Evolutionary conservation across 2,113 vertebrate genomes (phyloP).

Genomic region (Zosterops hypoxanthus): DNA sequence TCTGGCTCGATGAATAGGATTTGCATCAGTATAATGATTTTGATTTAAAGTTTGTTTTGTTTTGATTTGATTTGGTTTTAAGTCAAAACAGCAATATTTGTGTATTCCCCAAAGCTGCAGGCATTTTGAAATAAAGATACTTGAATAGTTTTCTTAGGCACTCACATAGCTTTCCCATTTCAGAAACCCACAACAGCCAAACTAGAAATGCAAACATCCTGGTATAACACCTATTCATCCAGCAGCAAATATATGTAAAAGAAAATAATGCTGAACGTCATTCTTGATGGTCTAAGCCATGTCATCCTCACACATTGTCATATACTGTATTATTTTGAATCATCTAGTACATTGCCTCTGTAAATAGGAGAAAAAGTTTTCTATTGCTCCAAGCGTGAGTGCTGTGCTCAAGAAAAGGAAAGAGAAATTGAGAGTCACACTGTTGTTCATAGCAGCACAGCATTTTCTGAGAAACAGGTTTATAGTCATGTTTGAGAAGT

Average conservation of each 20-base stretch:
- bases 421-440: not conserved
- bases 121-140: not conserved
- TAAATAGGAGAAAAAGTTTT: not conserved
- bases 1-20: not conserved
- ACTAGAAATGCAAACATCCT: not conserved
- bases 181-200: not conserved
- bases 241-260: not conserved
- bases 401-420: not conserved
- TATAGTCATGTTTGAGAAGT: not conserved
- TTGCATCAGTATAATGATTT: not conserved
- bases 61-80: not conserved
- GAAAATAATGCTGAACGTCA: not conserved
- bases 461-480: not conserved
- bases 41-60: not conserved
- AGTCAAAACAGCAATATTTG: not conserved
- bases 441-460: not conserved
- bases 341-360: not conserved
- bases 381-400: not conserved
- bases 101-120: not conserved
- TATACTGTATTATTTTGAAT: not conserved
- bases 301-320: not conserved
- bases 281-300: not conserved
- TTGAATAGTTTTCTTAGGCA: not conserved
- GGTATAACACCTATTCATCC: not conserved
- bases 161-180: not conserved